phyloP scores from a whole-genome alignment of 1,140 invertebrate species.

The Lucilia sericata region DNA sequence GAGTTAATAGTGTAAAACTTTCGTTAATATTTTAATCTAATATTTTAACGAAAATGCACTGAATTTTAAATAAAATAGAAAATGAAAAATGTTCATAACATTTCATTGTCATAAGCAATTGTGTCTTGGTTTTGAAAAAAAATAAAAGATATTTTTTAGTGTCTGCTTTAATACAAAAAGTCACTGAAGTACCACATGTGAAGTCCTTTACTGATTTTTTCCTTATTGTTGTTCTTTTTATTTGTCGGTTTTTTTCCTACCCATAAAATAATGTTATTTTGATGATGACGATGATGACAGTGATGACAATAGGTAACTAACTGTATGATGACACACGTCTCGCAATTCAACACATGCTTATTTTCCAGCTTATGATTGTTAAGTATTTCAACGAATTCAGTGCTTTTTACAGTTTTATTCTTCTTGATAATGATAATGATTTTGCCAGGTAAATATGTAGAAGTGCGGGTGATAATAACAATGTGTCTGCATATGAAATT shows the following conservation, averaged over 20 bases:
- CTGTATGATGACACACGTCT: constrained; percentile 38
- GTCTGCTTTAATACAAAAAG: neutral
- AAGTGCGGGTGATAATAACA: neutral
- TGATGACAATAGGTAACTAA: constrained; percentile 35
- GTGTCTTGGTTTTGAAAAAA: no score
- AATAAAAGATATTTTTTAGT: neutral
- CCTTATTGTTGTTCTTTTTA: constrained; percentile 8
- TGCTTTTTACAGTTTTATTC: constrained; percentile 13
- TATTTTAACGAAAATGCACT: no score
- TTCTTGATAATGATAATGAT: constrained; percentile 37
- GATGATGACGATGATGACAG: constrained; percentile 38
- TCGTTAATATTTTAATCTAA: no score
- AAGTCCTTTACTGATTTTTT: neutral
- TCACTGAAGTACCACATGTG: neutral
- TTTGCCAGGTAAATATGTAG: neutral
- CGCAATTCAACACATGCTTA: constrained; percentile 26
- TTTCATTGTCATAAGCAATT: no score
- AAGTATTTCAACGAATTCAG: constrained; percentile 1
- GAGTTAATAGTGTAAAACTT: no score
- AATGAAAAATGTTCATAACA: no score
- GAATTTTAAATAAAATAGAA: no score
- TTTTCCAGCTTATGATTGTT: constrained; percentile 37
- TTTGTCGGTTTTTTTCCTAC: neutral
- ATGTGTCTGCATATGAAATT: constrained; percentile 20
- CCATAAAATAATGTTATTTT: constrained; percentile 38